Evolutionary conservation across 2,888 invertebrate species (phyloP).

Genomic region (Dascillus cervinus): DNA sequence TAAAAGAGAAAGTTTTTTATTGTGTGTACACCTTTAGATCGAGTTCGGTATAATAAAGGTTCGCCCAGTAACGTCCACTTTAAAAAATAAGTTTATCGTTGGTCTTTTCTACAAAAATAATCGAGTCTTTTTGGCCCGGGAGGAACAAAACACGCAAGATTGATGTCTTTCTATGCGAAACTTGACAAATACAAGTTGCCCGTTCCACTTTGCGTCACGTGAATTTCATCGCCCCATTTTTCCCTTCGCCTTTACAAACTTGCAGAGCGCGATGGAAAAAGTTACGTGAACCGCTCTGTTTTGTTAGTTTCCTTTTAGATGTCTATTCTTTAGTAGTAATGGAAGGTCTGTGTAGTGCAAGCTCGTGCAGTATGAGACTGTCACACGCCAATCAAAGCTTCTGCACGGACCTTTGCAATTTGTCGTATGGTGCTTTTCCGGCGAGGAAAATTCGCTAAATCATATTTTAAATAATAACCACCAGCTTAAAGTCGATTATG

Average conservation of each 20-base stretch:
- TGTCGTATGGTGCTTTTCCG: no score
- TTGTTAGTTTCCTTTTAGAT: slow-evolving; percentile 4
- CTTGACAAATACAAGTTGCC: slow-evolving; percentile 9
- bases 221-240: slow-evolving; percentile 3
- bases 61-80: no score
- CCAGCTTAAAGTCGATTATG: no score
- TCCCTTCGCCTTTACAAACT: no score
- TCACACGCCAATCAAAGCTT: slow-evolving; percentile 8
- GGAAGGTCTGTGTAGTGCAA: slow-evolving; percentile 9
- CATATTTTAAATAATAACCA: no score
- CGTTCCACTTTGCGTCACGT: slow-evolving; percentile 6
- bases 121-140: slow-evolving; percentile 10
- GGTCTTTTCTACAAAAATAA: slow-evolving; percentile 7
- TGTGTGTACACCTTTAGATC: no score
- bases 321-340: slow-evolving; percentile 8
- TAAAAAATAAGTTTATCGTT: slow-evolving; percentile 10
- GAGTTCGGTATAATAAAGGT: no score
- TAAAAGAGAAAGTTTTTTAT: no score
- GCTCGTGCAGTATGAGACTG: slow-evolving; percentile 6
- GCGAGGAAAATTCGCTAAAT: no score
- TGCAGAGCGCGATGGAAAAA: no score
- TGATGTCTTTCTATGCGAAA: slow-evolving; percentile 11
- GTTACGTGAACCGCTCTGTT: slow-evolving; percentile 3
- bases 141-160: slow-evolving; percentile 11
- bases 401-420: no score